phyloP scores from a whole-genome alignment of 1,140 invertebrate species.

The Penaeus japonicus region DNA sequence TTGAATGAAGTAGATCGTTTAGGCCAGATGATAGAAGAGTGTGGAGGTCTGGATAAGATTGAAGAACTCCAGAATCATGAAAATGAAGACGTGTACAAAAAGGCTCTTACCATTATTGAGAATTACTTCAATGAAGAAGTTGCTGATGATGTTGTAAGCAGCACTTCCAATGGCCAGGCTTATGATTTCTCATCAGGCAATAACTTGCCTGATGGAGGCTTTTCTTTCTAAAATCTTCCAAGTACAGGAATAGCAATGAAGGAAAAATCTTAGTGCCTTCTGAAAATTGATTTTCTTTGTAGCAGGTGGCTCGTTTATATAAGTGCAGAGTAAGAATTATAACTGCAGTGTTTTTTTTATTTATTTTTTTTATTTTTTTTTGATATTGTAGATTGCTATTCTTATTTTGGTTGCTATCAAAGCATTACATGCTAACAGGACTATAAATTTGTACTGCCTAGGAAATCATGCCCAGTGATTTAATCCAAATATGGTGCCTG shows the following conservation, averaged over 20 bases:
- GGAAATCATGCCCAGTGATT: too few species aligned
- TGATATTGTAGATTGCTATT: too few species aligned
- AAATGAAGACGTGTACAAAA: conserved; percentile 84
- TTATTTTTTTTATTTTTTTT: too few species aligned
- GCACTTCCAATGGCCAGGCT: conserved; percentile 52
- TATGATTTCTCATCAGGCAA: conserved; percentile 56
- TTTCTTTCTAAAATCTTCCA: conserved; percentile 55
- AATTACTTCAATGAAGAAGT: conserved; percentile 73
- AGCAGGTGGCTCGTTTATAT: background rate
- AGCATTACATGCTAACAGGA: too few species aligned
- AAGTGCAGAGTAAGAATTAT: background rate
- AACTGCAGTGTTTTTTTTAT: background rate
- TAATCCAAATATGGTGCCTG: too few species aligned
- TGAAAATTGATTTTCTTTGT: background rate
- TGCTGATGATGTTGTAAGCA: conserved; percentile 23
- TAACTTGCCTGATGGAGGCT: conserved; percentile 59
- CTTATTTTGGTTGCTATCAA: too few species aligned
- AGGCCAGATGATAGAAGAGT: conserved; percentile 71
- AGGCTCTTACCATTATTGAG: conserved; percentile 82
- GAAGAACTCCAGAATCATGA: conserved; percentile 78
- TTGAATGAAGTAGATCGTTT: conserved; percentile 67
- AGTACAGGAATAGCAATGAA: background rate
- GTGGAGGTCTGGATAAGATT: conserved; percentile 78
- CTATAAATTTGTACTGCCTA: too few species aligned
- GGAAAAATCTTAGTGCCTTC: background rate